phyloP scores from a whole-genome alignment of 2,113 vertebrate genomes.

The Galeopterus variegatus region DNA sequence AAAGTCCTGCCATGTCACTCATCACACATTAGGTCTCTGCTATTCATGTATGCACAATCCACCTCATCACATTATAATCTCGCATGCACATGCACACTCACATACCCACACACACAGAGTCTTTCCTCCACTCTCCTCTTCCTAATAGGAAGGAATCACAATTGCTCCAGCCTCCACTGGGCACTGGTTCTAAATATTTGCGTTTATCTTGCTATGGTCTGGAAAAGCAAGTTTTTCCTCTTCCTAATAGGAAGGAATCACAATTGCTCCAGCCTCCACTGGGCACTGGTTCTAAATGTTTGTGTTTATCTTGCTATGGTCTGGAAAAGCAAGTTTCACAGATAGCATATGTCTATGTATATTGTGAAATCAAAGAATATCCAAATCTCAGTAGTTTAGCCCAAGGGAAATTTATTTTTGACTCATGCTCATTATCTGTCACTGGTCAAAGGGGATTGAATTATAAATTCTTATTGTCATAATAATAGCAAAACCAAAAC shows the following conservation, averaged over 20 bases:
- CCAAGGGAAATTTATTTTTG: conserved; percentile 1
- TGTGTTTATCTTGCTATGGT: not conserved
- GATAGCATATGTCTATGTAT: not conserved
- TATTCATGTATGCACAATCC: not conserved
- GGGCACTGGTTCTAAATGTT: not conserved
- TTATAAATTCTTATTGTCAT: not conserved
- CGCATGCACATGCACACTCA: not conserved
- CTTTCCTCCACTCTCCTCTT: not conserved
- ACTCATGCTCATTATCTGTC: not conserved
- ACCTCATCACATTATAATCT: not conserved
- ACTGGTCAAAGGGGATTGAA: not conserved
- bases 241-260: not conserved
- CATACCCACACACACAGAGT: not conserved
- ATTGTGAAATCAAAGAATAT: not conserved
- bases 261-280: not conserved
- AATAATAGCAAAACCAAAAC: not conserved
- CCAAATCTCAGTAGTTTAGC: not conserved
- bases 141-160: not conserved
- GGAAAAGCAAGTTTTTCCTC: not conserved
- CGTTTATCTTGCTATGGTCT: not conserved
- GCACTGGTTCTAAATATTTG: not conserved
- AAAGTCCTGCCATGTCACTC: not conserved
- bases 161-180: not conserved
- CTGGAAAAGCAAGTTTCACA: not conserved
- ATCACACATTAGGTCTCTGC: not conserved